Conservation (phyloP, 2,888 invertebrate species). For the Phortica magna region DNA sequence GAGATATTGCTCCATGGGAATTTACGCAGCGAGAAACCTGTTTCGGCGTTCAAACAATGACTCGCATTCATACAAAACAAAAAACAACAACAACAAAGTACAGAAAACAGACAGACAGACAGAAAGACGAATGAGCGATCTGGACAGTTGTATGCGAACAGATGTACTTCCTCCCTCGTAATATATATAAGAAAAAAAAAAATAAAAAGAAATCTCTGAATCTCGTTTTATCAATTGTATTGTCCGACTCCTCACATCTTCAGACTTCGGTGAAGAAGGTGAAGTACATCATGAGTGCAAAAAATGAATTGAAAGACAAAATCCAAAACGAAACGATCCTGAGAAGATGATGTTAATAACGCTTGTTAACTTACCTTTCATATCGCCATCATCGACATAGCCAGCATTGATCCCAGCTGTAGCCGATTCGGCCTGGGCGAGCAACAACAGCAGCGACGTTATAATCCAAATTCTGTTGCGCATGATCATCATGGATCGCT, state of each 20-base stretch:
- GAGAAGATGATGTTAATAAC: slow-evolving; percentile 32
- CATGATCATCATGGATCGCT: not conserved
- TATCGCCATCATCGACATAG: slow-evolving; percentile 76
- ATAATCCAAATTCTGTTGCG: slow-evolving; percentile 24
- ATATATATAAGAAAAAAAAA: not conserved
- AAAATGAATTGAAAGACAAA: not conserved
- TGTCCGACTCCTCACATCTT: not conserved
- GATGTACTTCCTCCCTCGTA: slow-evolving; percentile 61
- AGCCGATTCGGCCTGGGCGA: slow-evolving; percentile 46
- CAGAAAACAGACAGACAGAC: slow-evolving; percentile 49
- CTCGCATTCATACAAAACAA: slow-evolving; percentile 52
- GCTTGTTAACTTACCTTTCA: slow-evolving; percentile 74
- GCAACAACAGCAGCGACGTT: slow-evolving; percentile 53
- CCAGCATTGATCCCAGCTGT: slow-evolving; percentile 69
- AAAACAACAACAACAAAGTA: not conserved
- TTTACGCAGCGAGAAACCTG: slow-evolving; percentile 52
- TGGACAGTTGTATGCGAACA: slow-evolving; percentile 50
- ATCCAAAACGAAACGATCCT: not conserved
- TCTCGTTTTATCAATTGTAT: slow-evolving; percentile 27
- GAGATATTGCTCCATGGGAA: slow-evolving; percentile 64
- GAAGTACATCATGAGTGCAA: not conserved
- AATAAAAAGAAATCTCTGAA: not conserved
- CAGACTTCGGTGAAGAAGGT: not conserved
- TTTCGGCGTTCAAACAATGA: slow-evolving; percentile 51
- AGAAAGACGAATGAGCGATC: slow-evolving; percentile 35